These are phyloP conservation scores for Notechis scutatus DNA, from an alignment of 2,113 vertebrate genomes.

Conservation along the genomic window DNA sequence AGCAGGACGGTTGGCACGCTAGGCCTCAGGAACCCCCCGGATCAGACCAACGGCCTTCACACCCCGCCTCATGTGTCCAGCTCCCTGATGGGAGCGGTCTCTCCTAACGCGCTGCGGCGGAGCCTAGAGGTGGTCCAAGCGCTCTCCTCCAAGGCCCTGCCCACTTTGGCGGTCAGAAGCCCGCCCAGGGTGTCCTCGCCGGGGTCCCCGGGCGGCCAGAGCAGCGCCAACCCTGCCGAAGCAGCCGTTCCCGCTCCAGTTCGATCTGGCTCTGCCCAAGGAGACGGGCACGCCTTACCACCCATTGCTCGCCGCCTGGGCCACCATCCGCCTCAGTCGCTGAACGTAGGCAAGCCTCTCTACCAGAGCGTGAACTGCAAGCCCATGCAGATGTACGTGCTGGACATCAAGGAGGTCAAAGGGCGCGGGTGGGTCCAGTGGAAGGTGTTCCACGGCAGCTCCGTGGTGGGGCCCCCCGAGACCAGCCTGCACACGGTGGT, in stretches of 20 bases:
- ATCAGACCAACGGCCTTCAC: constrained; percentile 87
- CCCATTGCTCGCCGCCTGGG: constrained; percentile 92
- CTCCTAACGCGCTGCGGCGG: constrained; percentile 83
- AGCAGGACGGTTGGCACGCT: constrained; percentile 55
- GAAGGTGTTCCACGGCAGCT: constrained; percentile 85
- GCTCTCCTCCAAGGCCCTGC: constrained; percentile 67
- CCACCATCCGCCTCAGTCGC: constrained; percentile 94
- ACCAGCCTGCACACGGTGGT: constrained; percentile 98
- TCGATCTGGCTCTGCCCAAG: constrained; percentile 62
- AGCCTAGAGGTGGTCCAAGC: constrained; percentile 90
- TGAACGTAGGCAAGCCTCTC: constrained; percentile 95
- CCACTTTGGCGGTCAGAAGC: constrained; percentile 58
- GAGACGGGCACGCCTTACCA: constrained; percentile 85
- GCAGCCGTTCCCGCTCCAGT: constrained; percentile 63
- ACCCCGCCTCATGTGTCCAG: constrained; percentile 73
- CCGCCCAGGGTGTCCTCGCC: constrained; percentile 74
- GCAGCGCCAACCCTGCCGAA: constrained; percentile 54
- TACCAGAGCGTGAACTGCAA: constrained; percentile 99
- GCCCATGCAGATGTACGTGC: constrained; percentile 99
- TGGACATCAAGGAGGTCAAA: constrained; percentile 88
- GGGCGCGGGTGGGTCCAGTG: constrained; percentile 82
- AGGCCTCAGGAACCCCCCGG: constrained; percentile 63
- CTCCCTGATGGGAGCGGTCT: constrained; percentile 83
- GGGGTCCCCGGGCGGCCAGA: constrained; percentile 62
- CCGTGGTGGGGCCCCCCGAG: constrained; percentile 91